Conservation (phyloP, 2,113 vertebrate genomes). For the Emydura subglobosa region DNA sequence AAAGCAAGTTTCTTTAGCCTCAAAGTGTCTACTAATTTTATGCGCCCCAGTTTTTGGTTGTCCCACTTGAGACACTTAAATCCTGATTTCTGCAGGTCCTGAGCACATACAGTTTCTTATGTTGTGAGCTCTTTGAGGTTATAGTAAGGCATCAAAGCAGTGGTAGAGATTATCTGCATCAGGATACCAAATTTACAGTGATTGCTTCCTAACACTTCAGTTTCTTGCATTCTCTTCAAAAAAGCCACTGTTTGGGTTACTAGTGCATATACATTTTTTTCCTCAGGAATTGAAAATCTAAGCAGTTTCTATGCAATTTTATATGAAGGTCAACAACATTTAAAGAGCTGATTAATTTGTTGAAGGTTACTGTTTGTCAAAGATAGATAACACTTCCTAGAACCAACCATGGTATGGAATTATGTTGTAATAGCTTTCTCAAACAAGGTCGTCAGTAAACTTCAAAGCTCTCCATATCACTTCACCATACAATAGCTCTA, state of each 20-base stretch:
- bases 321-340: not conserved
- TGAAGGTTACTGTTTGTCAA: not conserved
- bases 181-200: not conserved
- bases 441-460: not conserved
- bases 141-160: not conserved
- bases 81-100: not conserved
- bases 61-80: not conserved
- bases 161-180: not conserved
- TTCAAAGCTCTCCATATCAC: not conserved
- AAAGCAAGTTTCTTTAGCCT: slow-evolving; percentile 5
- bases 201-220: not conserved
- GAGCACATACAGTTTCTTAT: not conserved
- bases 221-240: not conserved
- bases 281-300: not conserved
- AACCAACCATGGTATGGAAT: not conserved
- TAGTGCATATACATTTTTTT: not conserved
- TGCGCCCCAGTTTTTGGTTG: rapidly evolving
- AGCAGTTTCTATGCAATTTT: not conserved
- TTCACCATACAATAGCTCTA: not conserved
- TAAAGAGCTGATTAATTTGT: not conserved
- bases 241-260: not conserved
- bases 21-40: not conserved
- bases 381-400: not conserved
- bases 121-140: not conserved
- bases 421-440: not conserved